These are phyloP conservation scores for Seladonia tumulorum DNA, from an alignment of 2,888 invertebrate species.

Conservation along the genomic window DNA sequence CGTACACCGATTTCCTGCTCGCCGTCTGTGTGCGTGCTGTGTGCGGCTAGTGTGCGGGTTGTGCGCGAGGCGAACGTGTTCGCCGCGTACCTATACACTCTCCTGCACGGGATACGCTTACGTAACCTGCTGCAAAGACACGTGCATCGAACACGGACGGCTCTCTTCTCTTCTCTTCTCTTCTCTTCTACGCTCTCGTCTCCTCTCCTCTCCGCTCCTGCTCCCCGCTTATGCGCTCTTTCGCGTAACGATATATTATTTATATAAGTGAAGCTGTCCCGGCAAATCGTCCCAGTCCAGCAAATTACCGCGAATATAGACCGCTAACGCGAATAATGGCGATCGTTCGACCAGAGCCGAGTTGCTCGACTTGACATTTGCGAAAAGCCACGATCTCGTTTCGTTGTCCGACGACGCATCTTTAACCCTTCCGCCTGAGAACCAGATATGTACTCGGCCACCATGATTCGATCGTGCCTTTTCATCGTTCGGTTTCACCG, in stretches of 20 bases:
- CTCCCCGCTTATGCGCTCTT: conserved; percentile 52
- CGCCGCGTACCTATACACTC: not conserved
- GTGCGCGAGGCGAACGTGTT: conserved; percentile 17
- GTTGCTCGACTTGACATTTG: conserved; percentile 17
- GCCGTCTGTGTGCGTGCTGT: not conserved
- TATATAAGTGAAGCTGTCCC: conserved; percentile 71
- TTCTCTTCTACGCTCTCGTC: not conserved
- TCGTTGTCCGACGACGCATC: not conserved
- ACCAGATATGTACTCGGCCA: not conserved
- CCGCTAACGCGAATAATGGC: conserved; percentile 58
- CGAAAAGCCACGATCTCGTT: not conserved
- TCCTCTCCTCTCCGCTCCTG: not conserved
- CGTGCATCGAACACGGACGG: conserved; percentile 61
- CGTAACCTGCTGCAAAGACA: conserved; percentile 67
- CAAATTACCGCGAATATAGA: conserved; percentile 63
- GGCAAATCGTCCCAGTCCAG: conserved; percentile 68
- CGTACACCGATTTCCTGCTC: conserved; percentile 59
- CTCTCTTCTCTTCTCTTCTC: conserved; percentile 33
- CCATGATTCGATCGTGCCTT: not conserved
- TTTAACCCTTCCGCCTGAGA: not conserved
- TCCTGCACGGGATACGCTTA: conserved; percentile 59
- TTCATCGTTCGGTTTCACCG: not conserved
- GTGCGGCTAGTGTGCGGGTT: not conserved
- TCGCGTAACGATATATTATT: conserved; percentile 74
- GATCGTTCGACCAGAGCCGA: conserved; percentile 16